Conservation (phyloP, 64 coral and sea anemone species). For the Montipora cactus region DNA sequence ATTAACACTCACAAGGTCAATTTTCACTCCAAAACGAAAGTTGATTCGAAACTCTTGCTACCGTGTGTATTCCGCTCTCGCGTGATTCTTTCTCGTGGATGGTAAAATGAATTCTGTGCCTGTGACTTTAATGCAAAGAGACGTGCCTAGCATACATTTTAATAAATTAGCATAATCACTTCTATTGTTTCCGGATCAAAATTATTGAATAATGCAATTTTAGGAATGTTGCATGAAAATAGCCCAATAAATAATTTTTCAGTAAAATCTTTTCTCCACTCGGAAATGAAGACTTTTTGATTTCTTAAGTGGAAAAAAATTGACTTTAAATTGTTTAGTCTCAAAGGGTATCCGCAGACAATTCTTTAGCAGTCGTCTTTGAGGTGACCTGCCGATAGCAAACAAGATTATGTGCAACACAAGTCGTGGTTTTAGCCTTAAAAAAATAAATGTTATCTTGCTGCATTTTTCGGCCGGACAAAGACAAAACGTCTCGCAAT, state of each 20-base stretch:
- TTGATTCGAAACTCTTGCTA: not conserved
- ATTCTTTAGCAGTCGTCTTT: not conserved
- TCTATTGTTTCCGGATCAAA: constrained; percentile 56
- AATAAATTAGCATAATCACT: constrained; percentile 40
- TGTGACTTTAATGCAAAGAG: not conserved
- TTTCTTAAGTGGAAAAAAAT: not conserved
- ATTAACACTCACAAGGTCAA: constrained; percentile 21
- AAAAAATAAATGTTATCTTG: not conserved
- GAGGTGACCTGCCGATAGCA: not conserved
- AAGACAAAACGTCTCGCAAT: not conserved
- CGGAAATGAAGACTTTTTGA: not conserved
- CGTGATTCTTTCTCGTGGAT: constrained; percentile 7
- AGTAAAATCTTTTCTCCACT: not conserved
- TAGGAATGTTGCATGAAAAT: not conserved
- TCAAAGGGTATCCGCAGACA: not conserved
- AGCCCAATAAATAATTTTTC: not conserved
- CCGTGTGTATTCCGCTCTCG: not conserved
- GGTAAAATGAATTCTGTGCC: not conserved
- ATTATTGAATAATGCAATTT: constrained; percentile 16
- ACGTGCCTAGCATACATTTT: constrained; percentile 47
- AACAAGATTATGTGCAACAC: constrained; percentile 14
- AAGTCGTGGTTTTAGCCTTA: not conserved
- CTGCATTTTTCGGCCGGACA: not conserved
- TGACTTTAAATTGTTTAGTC: not conserved
- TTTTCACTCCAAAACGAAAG: not conserved